Conservation (phyloP, 2,113 vertebrate genomes). For the Bos indicus region DNA sequence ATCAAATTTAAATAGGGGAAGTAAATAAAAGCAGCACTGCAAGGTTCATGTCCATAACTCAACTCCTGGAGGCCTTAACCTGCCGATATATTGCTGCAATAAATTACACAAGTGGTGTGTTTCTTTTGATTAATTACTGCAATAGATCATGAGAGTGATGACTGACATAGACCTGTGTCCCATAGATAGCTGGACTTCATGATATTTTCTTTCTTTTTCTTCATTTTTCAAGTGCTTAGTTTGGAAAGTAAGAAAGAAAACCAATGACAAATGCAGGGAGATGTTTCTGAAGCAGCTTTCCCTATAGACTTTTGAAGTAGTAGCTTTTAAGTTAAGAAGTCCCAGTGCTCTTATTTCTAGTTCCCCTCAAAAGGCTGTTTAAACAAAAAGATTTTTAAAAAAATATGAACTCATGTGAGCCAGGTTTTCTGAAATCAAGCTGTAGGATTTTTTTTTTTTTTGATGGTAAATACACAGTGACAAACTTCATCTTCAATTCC, state of each 20-base stretch:
- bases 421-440: conserved; percentile 24
- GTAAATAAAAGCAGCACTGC: conserved; percentile 43
- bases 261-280: conserved; percentile 12
- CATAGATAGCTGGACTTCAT: conserved; percentile 31
- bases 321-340: conserved; percentile 47
- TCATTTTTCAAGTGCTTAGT: conserved; percentile 50
- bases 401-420: not conserved
- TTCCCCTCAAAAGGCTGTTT: conserved; percentile 16
- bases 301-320: not conserved
- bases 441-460: not conserved
- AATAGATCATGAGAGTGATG: conserved; percentile 42
- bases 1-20: conserved; percentile 33
- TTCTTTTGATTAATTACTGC: conserved; percentile 55
- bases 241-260: conserved; percentile 39
- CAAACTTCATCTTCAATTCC: conserved; percentile 34
- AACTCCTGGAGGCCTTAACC: not conserved
- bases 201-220: conserved; percentile 46
- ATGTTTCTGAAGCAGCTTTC: not conserved
- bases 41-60: not conserved
- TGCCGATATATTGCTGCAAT: conserved; percentile 44
- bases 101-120: conserved; percentile 37
- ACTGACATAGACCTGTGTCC: conserved; percentile 57
- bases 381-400: not conserved
- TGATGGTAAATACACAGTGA: conserved; percentile 31
- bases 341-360: not conserved